Evolutionary conservation across 2,113 vertebrate species (phyloP).

Genomic region (Mionectes macconnelli): DNA sequence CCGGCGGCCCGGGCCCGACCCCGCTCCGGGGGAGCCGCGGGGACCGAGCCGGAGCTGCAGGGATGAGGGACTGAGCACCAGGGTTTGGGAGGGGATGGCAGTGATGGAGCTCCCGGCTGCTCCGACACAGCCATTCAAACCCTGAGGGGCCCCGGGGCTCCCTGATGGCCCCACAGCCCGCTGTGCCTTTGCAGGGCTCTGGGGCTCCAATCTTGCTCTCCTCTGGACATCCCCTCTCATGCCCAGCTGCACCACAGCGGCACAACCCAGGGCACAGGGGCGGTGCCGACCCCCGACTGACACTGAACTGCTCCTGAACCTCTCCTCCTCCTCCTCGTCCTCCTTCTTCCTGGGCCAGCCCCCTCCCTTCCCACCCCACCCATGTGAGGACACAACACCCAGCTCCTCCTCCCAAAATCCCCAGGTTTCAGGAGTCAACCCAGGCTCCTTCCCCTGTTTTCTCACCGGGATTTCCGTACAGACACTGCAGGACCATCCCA

Average conservation of each 20-base stretch:
- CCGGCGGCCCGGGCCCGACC: too few species aligned
- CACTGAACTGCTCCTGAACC: neutral
- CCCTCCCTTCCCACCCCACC: fast-evolving
- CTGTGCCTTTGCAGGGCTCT: fast-evolving
- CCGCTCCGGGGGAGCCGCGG: too few species aligned
- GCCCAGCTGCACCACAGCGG: fast-evolving
- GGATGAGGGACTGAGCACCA: too few species aligned
- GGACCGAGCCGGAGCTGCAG: too few species aligned
- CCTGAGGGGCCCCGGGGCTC: neutral
- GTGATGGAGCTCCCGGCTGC: neutral
- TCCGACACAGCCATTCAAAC: fast-evolving
- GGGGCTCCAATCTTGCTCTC: too few species aligned
- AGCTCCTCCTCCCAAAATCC: neutral
- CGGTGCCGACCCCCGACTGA: neutral
- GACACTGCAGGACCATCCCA: fast-evolving
- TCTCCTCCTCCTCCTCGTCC: too few species aligned
- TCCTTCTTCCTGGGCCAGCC: neutral
- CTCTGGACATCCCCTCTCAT: neutral
- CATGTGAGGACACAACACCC: fast-evolving
- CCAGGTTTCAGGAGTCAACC: neutral
- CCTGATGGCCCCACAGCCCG: neutral
- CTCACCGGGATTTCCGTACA: fast-evolving
- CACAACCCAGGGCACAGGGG: fast-evolving
- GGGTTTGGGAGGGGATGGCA: neutral
- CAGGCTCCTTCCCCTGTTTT: neutral